A percentile compares a stretch with the other conserved stretches of the same genome.
phyloP scores from a whole-genome alignment of 1,140 invertebrate species.

The Trichoplusia ni region DNA sequence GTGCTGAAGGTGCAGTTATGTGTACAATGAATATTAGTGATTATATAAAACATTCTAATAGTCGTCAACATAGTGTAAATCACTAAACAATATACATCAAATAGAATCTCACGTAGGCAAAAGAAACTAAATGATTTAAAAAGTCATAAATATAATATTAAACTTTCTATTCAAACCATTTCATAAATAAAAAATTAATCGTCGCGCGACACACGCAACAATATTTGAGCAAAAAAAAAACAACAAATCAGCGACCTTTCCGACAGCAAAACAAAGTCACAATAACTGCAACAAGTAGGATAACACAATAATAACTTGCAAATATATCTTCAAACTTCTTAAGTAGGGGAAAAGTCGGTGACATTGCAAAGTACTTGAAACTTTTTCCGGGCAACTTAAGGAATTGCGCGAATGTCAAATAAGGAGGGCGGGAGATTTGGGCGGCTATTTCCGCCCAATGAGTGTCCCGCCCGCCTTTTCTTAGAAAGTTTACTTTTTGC shows the following conservation, averaged over 20 bases:
- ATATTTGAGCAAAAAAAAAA: neutral
- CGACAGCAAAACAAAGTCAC: conserved; percentile 7
- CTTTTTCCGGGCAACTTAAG: conserved; percentile 70
- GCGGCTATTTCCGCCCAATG: conserved; percentile 59
- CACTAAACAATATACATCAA: neutral
- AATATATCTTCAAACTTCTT: conserved; percentile 53
- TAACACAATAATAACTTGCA: conserved; percentile 42
- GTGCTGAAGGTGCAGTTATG: conserved; percentile 81
- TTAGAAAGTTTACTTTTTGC: conserved; percentile 57
- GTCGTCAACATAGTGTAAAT: too few relatives aligned
- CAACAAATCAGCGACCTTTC: neutral
- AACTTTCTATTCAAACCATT: neutral
- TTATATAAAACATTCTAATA: conserved; percentile 1
- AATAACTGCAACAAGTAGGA: conserved; percentile 5
- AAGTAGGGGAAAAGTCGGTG: conserved; percentile 56
- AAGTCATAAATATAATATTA: conserved; percentile 7
- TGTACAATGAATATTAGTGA: conserved; percentile 57
- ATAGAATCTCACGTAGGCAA: too few relatives aligned
- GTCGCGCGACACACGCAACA: too few relatives aligned
- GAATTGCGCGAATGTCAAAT: conserved; percentile 73
- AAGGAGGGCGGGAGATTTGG: conserved; percentile 64
- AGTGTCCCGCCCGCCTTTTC: conserved; percentile 56
- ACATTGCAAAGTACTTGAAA: conserved; percentile 69
- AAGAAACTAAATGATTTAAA: neutral
- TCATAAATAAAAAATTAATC: neutral